phyloP scores from a whole-genome alignment of 2,888 invertebrate genomes.

The Sarcophaga caerulescens region DNA sequence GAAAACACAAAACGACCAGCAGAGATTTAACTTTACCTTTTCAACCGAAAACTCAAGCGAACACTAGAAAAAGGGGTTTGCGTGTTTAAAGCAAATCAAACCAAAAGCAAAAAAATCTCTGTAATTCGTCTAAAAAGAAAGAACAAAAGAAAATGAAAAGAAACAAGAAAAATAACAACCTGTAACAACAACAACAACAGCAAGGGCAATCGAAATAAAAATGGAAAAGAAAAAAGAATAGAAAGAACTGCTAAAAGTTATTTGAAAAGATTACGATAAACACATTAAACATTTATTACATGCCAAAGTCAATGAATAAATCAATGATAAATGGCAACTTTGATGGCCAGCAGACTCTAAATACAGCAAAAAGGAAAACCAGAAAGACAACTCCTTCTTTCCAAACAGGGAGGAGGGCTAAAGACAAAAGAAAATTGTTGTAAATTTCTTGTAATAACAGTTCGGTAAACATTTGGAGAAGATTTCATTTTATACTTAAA shows the following conservation, averaged over 20 bases:
- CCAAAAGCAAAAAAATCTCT: not conserved
- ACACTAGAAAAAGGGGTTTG: slow-evolving; percentile 29
- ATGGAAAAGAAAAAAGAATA: not conserved
- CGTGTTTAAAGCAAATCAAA: slow-evolving; percentile 47
- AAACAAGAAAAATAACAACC: not conserved
- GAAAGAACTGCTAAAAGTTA: slow-evolving; percentile 40
- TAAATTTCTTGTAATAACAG: too few relatives aligned
- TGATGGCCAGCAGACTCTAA: not conserved
- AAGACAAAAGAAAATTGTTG: not conserved
- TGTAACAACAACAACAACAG: not conserved
- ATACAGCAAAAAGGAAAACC: too few relatives aligned
- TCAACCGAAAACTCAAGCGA: not conserved
- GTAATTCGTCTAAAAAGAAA: not conserved
- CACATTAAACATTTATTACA: slow-evolving; percentile 54
- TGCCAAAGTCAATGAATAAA: slow-evolving; percentile 51
- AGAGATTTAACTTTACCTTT: not conserved
- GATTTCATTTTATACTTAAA: too few relatives aligned
- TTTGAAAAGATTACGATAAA: slow-evolving; percentile 46
- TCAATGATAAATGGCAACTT: slow-evolving; percentile 23
- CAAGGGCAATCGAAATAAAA: too few relatives aligned
- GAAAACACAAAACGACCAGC: not conserved
- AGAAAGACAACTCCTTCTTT: too few relatives aligned
- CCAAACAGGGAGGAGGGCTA: not conserved
- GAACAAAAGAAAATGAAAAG: too few relatives aligned
- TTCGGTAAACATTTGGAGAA: too few relatives aligned